A percentile compares a stretch with the other conserved stretches of the same genome.
Conservation (phyloP, 2,888 invertebrate species). For the Trachelus stipa region DNA sequence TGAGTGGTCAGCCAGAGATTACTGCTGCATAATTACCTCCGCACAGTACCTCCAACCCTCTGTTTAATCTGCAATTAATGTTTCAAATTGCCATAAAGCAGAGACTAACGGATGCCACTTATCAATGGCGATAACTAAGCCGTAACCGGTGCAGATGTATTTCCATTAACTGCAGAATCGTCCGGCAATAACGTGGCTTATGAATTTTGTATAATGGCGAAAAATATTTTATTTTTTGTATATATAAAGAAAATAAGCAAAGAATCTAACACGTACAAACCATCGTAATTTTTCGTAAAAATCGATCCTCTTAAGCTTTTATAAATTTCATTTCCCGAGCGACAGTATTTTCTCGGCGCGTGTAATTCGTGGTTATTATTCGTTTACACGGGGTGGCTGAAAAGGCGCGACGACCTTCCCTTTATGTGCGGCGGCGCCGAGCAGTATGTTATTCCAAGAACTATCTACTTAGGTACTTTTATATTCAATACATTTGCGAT, state of each 20-base stretch:
- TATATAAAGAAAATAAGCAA: not conserved
- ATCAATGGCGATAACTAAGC: conserved; percentile 53
- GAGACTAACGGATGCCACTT: conserved; percentile 58
- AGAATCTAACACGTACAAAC: not conserved
- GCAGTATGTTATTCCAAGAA: conserved; percentile 58
- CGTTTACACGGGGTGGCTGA: conserved; percentile 44
- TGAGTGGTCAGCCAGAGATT: conserved; percentile 62
- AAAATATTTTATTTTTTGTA: not conserved
- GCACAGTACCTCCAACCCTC: conserved; percentile 43
- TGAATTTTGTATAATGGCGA: not conserved
- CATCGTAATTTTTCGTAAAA: not conserved
- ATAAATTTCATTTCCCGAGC: not conserved
- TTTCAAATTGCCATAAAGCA: conserved; percentile 62
- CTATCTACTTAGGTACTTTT: conserved; percentile 64
- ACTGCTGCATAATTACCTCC: conserved; percentile 61
- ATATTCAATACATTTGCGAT: conserved; percentile 63
- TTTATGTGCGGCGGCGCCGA: conserved; percentile 13
- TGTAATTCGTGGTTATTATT: conserved; percentile 61
- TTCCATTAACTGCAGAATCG: conserved; percentile 1
- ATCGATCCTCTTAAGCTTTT: not conserved
- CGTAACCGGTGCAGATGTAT: conserved; percentile 11
- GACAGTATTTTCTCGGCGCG: not conserved
- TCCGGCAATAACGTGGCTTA: not conserved
- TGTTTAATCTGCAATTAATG: conserved; percentile 65
- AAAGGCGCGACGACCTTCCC: conserved; percentile 11